phyloP scores from a whole-genome alignment of 2,113 vertebrate genomes.

The Elaphurus davidianus region DNA sequence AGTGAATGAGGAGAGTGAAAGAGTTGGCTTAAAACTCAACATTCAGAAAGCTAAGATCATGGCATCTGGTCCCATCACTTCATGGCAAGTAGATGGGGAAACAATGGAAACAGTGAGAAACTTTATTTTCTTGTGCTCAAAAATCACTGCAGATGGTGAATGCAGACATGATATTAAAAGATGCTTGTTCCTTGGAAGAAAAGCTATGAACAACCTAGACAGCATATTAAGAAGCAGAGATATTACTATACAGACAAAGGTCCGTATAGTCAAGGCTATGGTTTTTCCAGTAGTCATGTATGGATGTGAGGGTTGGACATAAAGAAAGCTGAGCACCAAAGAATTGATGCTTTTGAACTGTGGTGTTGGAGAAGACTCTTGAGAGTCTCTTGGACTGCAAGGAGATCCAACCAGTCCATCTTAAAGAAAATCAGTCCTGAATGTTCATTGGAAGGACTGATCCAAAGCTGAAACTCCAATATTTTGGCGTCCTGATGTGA shows the following conservation, averaged over 20 bases:
- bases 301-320: neutral
- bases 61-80: neutral
- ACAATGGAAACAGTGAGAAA: neutral
- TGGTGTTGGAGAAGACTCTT: neutral
- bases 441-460: neutral
- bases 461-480: neutral
- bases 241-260: neutral
- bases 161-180: neutral
- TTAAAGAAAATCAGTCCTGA: neutral
- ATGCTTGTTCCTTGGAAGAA: neutral
- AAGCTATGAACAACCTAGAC: neutral
- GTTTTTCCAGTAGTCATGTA: neutral
- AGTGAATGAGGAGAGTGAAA: neutral
- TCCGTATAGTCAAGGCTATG: neutral
- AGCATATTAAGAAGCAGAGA: neutral
- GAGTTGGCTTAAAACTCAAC: neutral
- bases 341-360: neutral
- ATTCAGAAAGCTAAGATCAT: neutral
- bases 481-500: accelerated
- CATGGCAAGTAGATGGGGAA: neutral
- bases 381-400: neutral
- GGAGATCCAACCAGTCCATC: neutral
- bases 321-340: neutral
- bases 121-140: neutral
- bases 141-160: neutral